A percentile compares a stretch with the other conserved stretches of the same genome.
Conservation (phyloP, 2,888 invertebrate species). For the Thecophora atra region DNA sequence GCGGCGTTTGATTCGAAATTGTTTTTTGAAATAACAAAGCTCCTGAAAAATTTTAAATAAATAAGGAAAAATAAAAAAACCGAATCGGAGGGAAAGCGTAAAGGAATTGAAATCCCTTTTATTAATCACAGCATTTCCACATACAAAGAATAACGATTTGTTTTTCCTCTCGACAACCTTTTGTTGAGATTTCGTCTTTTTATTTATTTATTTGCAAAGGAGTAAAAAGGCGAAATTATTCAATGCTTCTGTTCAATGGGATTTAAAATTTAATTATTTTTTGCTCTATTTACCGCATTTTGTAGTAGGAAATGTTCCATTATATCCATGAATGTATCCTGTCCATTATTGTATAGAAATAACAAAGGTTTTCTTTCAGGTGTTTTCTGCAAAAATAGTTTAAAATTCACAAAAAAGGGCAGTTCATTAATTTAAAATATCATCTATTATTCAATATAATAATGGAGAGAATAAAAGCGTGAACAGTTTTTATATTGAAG, state of each 20-base stretch:
- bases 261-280: neutral
- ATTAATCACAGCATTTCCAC: constrained; percentile 8
- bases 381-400: no score
- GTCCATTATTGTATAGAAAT: no score
- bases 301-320: no score
- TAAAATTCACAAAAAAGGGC: no score
- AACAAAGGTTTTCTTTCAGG: no score
- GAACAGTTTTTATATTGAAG: no score
- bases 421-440: no score
- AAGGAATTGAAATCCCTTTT: constrained; percentile 12
- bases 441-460: no score
- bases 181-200: constrained; percentile 3
- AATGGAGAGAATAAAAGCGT: no score
- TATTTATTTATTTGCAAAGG: neutral
- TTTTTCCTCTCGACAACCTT: neutral
- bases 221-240: neutral
- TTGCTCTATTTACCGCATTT: no score
- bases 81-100: neutral
- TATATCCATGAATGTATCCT: no score
- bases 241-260: neutral
- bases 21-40: constrained; percentile 21
- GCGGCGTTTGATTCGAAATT: constrained; percentile 32
- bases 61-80: no score
- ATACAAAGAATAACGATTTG: constrained; percentile 21
- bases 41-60: constrained; percentile 1